Evolutionary conservation across 2,797 vertebrate species (phyloP), one percentile per base, ranked within the genome.

Genomic region (Pipistrellus kuhlii): DNA sequence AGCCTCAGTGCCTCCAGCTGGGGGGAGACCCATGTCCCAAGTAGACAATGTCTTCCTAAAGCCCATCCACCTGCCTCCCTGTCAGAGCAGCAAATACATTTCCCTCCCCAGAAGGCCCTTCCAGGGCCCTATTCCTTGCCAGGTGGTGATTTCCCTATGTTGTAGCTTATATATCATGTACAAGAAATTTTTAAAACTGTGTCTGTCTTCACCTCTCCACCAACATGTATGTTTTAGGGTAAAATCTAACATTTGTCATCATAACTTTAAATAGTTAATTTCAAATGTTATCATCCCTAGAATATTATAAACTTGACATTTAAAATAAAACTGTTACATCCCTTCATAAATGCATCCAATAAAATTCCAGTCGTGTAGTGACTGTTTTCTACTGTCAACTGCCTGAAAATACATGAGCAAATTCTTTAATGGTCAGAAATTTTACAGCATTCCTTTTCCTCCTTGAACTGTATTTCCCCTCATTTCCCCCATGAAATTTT

Each of bases 341-440:
- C 9, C 51, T 87, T 90, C 83, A 11, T 53, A 51, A 76, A 76
- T 17, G n/a, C 23, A 71, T 27, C 30, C 30, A 80, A 11, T 41
- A 32, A 84, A 91, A 93, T 66, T 12, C 27, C 27, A 66, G 3
- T 62, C 75, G 21, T 27, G 4, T 11, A 59, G 6, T 55, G 35
- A 92, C 38, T 44, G 8, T 59, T 90, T 90, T 41, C 23, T 84
- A 64, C 48, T 69, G 14, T 68, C 14, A 76, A 48, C 32, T 38
- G 55, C 38, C 72, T 57, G 81, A 90, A 95, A 87, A n/a, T 46
- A 85, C 12, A 72, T 25, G 25, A 85, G 41, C 5, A 94, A 82
- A 88, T 88, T 78, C 46, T 88, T 25, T 41, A 71, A 69, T 12
- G 84, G 4, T 38, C 12, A 82, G 23, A 83, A 82, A 88, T 64